Conservation (phyloP, 2,888 invertebrate genomes). For the Spodoptera littoralis region DNA sequence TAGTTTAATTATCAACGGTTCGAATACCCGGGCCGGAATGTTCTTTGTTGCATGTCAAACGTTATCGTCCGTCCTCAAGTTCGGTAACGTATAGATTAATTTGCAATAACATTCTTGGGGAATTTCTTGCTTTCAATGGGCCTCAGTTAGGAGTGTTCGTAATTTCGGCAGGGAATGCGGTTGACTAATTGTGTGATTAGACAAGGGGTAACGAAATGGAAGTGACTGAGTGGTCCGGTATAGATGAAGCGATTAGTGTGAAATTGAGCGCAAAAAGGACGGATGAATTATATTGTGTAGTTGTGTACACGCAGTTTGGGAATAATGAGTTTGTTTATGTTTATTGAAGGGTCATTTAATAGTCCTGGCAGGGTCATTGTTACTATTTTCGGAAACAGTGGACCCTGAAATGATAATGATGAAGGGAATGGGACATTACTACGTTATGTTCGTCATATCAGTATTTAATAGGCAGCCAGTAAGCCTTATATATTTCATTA, state of each 20-base stretch:
- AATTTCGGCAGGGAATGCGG: slow-evolving; percentile 39
- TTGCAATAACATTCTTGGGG: slow-evolving; percentile 57
- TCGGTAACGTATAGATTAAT: slow-evolving; percentile 54
- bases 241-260: slow-evolving; percentile 20
- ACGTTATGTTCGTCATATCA: no score
- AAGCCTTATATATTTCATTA: no score
- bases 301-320: slow-evolving; percentile 29
- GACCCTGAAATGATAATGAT: no score
- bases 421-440: no score
- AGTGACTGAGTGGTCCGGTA: slow-evolving; percentile 31
- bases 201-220: slow-evolving; percentile 37
- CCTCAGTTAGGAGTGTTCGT: slow-evolving; percentile 31
- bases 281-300: slow-evolving; percentile 20
- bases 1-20: slow-evolving; percentile 58
- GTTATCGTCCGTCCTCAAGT: slow-evolving; percentile 31
- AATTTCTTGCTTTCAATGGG: slow-evolving; percentile 45
- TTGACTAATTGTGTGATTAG: slow-evolving; percentile 45
- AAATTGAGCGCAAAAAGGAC: slow-evolving; percentile 43
- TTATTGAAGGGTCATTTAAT: slow-evolving; percentile 6
- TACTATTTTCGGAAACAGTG: no score
- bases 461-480: no score
- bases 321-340: slow-evolving; percentile 31
- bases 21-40: slow-evolving; percentile 47
- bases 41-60: slow-evolving; percentile 54
- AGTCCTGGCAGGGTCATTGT: no score